Evolutionary conservation across 2,888 invertebrate genomes (phyloP).

Genomic region (Parnassius orleans): DNA sequence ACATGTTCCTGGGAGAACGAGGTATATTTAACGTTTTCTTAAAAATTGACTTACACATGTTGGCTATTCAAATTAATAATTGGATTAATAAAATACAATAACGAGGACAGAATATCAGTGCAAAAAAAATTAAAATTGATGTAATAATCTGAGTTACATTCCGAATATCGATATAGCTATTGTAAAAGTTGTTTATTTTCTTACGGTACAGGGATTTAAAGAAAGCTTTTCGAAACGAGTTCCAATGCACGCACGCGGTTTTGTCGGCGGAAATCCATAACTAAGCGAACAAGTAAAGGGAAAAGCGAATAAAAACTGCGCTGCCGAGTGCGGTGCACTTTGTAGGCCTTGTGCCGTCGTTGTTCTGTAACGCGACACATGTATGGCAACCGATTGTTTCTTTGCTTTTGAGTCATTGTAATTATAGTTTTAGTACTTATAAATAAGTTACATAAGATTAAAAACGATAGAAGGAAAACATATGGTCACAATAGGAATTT

Average conservation of each 20-base stretch:
- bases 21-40: slow-evolving; percentile 56
- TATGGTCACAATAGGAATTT: too few relatives aligned
- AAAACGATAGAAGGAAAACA: too few relatives aligned
- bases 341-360: slow-evolving; percentile 33
- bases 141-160: background rate
- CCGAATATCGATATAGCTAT: slow-evolving; percentile 3
- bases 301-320: slow-evolving; percentile 34
- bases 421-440: too few relatives aligned
- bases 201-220: slow-evolving; percentile 34
- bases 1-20: slow-evolving; percentile 58
- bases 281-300: slow-evolving; percentile 31
- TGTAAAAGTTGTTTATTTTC: slow-evolving; percentile 29
- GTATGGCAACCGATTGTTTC: background rate
- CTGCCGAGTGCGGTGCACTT: slow-evolving; percentile 40
- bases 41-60: slow-evolving; percentile 42
- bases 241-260: slow-evolving; percentile 33
- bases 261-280: slow-evolving; percentile 39
- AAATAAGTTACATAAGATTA: too few relatives aligned
- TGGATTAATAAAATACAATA: slow-evolving; percentile 3
- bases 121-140: background rate
- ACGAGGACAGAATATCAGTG: background rate
- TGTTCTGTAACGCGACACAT: background rate
- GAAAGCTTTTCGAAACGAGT: slow-evolving; percentile 36
- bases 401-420: too few relatives aligned
- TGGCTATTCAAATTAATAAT: slow-evolving; percentile 10